Base-by-base conservation (phyloP, 1,140 invertebrate species). In the Daktulosphaira vitifoliae region DNA sequence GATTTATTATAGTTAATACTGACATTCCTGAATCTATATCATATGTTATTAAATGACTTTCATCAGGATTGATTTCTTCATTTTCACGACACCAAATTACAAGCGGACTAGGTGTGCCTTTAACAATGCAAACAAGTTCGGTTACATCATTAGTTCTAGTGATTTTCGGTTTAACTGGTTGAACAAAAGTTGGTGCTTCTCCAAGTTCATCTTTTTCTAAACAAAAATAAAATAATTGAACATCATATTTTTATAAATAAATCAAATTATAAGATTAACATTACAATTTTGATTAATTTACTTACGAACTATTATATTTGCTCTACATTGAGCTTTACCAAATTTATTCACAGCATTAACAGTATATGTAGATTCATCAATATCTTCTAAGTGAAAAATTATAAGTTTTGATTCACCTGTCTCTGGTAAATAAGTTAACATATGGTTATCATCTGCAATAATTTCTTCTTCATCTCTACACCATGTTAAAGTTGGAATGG, bases 401-500 rank as follows among this genome's bases (percentile, higher is more conserved):
- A 80, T 81, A 20, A 89, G 71, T 11, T 77, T 81, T 2, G 82
- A 80, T 66, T 81, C 74, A 23, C 86, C 85, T 15, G 82, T 87
- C 71, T 80, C 75, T 16, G 80, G 77, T 51, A 83, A 78, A 66
- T 81, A 85, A 11, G 76, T 77, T 33, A 86, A 76, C 69, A 80
- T 77, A 1, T 76, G 75, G 3, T 72, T 76, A 67, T 79, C 76
- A 68, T 79, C 75, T 22, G 85, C 81, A 64, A 78, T 77, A 2
- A 89, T 74, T 71, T 85, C 81, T 68, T 81, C 74, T 2, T 82
- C 78, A n/a, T 80, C 80, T 46, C 80, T 79, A 70, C 81, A 87
- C 87, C 88, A 90, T 71, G 81, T 84, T 1, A 90, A 78, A 65
- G 81, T 79, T 0, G 87, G 88, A 1, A 77, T 72, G 23, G 88